Evolutionary conservation across 2,113 vertebrate genomes (phyloP).

Genomic region (Crotalus horridus): DNA sequence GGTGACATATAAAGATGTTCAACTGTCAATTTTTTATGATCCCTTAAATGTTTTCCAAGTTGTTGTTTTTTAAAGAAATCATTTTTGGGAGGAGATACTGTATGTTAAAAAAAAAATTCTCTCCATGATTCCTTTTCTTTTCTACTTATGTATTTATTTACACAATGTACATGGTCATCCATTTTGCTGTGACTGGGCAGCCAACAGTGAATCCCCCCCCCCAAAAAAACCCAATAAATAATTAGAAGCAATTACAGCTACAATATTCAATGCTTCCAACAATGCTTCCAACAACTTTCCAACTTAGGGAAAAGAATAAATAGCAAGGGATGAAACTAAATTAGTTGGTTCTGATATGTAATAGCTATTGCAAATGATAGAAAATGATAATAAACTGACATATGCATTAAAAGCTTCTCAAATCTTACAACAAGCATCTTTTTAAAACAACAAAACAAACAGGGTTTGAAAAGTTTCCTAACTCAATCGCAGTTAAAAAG

Average conservation of each 20-base stretch:
- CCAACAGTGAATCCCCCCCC: not conserved
- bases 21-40: not conserved
- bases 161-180: not conserved
- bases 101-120: not conserved
- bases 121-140: not conserved
- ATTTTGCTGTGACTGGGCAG: not conserved
- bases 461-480: not conserved
- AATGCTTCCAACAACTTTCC: not conserved
- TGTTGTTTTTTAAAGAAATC: not conserved
- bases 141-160: not conserved
- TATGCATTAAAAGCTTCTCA: not conserved
- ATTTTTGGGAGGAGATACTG: not conserved
- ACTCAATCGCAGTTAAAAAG: not conserved
- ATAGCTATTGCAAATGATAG: not conserved
- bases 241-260: not conserved
- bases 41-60: not conserved
- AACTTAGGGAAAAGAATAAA: not conserved
- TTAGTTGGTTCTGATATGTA: not conserved
- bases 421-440: not conserved
- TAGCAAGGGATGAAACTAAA: not conserved
- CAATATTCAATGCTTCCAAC: not conserved
- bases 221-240: not conserved
- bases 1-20: not conserved
- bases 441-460: not conserved
- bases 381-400: not conserved